A percentile compares a stretch with the other conserved stretches of the same genome.
These are phyloP conservation scores for Potorous gilbertii DNA, from an alignment of 2,797 vertebrate genomes.

Conservation along the genomic window DNA sequence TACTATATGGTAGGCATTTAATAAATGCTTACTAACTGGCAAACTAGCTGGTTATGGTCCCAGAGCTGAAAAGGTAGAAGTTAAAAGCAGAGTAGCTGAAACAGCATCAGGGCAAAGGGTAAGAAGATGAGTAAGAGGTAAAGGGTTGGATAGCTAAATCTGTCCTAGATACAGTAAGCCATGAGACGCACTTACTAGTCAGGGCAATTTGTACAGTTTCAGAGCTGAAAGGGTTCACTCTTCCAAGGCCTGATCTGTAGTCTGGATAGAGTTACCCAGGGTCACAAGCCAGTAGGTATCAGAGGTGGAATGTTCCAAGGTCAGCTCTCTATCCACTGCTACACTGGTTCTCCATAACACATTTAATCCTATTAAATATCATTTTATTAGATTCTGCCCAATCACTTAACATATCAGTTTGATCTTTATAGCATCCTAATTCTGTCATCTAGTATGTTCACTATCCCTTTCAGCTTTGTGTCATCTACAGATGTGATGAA, in stretches of 20 bases:
- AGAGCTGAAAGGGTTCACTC: not conserved
- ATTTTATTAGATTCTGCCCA: not conserved
- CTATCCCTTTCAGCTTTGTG: not conserved
- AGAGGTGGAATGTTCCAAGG: not conserved
- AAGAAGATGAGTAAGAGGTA: not conserved
- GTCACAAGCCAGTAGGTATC: not conserved
- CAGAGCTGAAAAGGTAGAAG: not conserved
- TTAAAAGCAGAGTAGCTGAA: not conserved
- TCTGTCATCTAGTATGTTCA: not conserved
- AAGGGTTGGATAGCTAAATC: not conserved
- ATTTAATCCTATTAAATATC: not conserved
- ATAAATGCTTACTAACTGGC: not conserved
- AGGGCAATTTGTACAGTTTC: not conserved
- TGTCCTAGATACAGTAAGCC: not conserved
- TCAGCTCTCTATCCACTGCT: not conserved
- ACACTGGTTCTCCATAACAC: not conserved
- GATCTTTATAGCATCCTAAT: not conserved
- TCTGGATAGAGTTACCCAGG: not conserved
- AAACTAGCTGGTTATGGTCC: not conserved
- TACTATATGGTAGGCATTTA: not conserved
- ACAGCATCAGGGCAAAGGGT: not conserved
- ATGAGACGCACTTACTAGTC: not conserved
- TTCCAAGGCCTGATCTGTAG: not conserved
- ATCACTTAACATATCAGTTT: not conserved
- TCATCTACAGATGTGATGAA: not conserved